Conservation (phyloP, 1,140 invertebrate species). For the Dendrolimus kikuchii region DNA sequence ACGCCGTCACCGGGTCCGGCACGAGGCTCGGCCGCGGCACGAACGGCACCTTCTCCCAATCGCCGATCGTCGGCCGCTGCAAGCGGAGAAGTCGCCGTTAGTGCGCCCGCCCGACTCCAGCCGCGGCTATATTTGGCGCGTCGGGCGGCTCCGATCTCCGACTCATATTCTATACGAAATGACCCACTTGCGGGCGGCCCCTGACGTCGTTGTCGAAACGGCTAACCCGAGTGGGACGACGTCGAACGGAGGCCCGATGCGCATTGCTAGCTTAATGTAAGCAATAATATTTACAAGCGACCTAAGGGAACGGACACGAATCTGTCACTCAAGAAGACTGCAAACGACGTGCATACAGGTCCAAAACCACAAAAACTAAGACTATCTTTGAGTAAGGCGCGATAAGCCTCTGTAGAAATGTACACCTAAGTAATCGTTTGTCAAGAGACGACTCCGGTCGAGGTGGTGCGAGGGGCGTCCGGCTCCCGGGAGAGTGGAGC, state of each 20-base stretch:
- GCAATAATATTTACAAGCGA: conserved; percentile 58
- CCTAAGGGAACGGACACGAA: conserved; percentile 12
- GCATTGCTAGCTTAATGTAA: conserved; percentile 38
- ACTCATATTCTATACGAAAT: conserved; percentile 49
- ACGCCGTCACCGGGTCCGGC: conserved; percentile 85
- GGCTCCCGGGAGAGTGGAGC: conserved; percentile 61
- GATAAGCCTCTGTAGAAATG: conserved; percentile 2
- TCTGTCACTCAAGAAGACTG: conserved; percentile 25
- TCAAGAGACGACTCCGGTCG: conserved; percentile 24
- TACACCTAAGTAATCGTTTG: not conserved
- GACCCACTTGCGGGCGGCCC: conserved; percentile 57
- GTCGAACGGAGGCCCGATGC: conserved; percentile 5
- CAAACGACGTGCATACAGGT: conserved; percentile 9
- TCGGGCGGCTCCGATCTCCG: conserved; percentile 57
- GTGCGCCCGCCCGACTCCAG: conserved; percentile 58
- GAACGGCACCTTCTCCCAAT: conserved; percentile 88
- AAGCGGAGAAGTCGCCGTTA: conserved; percentile 73
- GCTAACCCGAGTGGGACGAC: conserved; percentile 5
- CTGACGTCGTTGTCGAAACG: conserved; percentile 3
- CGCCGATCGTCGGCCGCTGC: conserved; percentile 81
- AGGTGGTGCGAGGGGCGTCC: conserved; percentile 60
- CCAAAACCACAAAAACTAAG: conserved; percentile 4
- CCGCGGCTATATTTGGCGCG: conserved; percentile 69
- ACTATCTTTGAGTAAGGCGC: conserved; percentile 6
- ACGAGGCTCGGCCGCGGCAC: conserved; percentile 87